A percentile compares a stretch with the other conserved stretches of the same genome.
These are phyloP conservation scores for Bettongia penicillata DNA, from an alignment of 2,113 vertebrate genomes.

Conservation along the genomic window DNA sequence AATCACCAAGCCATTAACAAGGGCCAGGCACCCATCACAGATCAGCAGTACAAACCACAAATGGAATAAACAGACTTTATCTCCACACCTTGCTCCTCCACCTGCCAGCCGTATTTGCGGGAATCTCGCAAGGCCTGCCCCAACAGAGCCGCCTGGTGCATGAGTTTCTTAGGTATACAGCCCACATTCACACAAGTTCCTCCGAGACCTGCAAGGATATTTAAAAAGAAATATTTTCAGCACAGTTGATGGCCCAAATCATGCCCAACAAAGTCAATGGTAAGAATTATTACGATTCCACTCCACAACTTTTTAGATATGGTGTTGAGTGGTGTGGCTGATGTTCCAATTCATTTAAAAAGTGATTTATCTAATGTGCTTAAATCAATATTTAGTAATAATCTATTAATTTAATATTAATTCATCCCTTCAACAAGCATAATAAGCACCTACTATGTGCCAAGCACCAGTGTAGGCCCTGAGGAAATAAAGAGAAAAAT, in stretches of 20 bases:
- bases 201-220: constrained; percentile 82
- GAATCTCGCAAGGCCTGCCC: constrained; percentile 87
- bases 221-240: not conserved
- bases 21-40: not conserved
- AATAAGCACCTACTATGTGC: not conserved
- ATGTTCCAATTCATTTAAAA: not conserved
- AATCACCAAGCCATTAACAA: not conserved
- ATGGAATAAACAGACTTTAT: not conserved
- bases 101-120: constrained; percentile 86
- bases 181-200: constrained; percentile 88
- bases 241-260: not conserved
- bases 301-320: not conserved
- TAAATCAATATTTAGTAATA: not conserved
- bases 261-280: constrained; percentile 1
- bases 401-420: not conserved
- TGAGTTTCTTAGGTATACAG: constrained; percentile 88
- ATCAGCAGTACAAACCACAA: not conserved
- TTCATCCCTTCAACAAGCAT: not conserved
- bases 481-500: not conserved
- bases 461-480: not conserved
- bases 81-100: constrained; percentile 82
- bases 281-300: not conserved
- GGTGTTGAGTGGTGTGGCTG: not conserved
- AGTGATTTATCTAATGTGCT: not conserved
- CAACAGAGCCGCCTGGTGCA: constrained; percentile 89